Percentiles rank a stretch among this genome's conserved stretches.
These are phyloP conservation scores for Thunnus maccoyii DNA, from an alignment of 2,113 vertebrate genomes.

Conservation along the genomic window DNA sequence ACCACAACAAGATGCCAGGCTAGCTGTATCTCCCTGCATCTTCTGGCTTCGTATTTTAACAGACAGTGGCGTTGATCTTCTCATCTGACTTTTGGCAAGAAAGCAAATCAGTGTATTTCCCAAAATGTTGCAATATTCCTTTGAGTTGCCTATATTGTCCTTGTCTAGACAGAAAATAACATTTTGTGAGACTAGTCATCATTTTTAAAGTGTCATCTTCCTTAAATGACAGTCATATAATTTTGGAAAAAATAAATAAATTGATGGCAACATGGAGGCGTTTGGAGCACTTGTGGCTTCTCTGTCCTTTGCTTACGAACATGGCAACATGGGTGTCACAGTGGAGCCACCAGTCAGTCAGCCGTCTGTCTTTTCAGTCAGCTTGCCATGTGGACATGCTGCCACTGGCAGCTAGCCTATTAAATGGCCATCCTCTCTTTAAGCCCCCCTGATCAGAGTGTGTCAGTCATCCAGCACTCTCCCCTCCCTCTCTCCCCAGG, in stretches of 20 bases:
- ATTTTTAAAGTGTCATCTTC: neutral
- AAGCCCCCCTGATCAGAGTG: conserved; percentile 55
- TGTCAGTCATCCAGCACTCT: conserved; percentile 52
- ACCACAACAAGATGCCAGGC: too few species aligned
- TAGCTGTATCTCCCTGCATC: too few species aligned
- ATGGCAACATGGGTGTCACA: conserved; percentile 4
- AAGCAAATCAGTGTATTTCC: too few species aligned
- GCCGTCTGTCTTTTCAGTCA: conserved; percentile 34
- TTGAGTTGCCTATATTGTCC: neutral
- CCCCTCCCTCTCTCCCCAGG: neutral
- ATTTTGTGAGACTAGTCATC: neutral
- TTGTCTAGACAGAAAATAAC: neutral
- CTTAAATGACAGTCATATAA: neutral
- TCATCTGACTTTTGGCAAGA: too few species aligned
- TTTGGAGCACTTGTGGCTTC: conserved; percentile 15
- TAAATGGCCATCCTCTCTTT: conserved; percentile 66
- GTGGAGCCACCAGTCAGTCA: conserved; percentile 29
- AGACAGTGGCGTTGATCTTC: neutral
- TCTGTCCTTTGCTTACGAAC: conserved; percentile 19
- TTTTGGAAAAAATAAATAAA: neutral
- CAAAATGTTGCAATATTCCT: neutral
- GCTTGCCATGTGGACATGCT: conserved; percentile 37
- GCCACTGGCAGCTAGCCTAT: conserved; percentile 52
- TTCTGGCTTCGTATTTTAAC: too few species aligned
- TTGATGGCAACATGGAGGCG: neutral